phyloP scores from a whole-genome alignment of 2,888 invertebrate genomes.

The Subacronicta megacephala region DNA sequence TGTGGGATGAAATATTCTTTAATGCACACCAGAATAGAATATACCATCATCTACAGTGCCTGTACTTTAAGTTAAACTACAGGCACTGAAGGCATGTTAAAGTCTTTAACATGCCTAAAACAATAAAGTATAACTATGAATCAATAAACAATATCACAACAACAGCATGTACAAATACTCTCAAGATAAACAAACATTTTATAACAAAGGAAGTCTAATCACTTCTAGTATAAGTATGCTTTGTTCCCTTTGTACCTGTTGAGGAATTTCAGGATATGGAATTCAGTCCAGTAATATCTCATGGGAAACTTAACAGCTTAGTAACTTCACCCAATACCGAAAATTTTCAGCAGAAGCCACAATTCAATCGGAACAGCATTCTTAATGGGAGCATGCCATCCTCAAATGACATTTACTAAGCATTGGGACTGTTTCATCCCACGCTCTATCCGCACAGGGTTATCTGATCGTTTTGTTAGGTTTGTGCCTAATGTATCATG shows the following conservation, averaged over 20 bases:
- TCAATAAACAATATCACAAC: conserved; percentile 7
- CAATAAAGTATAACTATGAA: conserved; percentile 1
- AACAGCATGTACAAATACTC: neutral
- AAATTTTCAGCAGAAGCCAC: no score
- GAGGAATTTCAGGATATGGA: neutral
- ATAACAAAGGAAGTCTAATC: neutral
- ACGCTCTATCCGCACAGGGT: neutral
- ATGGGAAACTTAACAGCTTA: no score
- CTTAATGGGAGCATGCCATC: no score
- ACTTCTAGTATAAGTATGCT: neutral
- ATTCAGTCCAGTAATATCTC: no score
- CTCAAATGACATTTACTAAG: neutral
- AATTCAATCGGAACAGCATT: no score
- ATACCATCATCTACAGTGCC: no score
- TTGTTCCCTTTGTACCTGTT: neutral
- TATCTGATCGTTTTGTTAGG: neutral
- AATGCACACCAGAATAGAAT: no score
- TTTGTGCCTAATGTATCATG: conserved; percentile 8
- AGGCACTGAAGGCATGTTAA: no score
- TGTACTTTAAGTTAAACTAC: no score
- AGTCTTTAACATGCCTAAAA: neutral
- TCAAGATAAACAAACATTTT: conserved; percentile 10
- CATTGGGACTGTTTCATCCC: neutral
- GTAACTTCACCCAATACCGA: no score
- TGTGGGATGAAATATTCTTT: no score